A percentile compares a stretch with the other conserved stretches of the same genome.
Conservation (phyloP, 1,140 invertebrate species). For the Grapholita molesta region DNA sequence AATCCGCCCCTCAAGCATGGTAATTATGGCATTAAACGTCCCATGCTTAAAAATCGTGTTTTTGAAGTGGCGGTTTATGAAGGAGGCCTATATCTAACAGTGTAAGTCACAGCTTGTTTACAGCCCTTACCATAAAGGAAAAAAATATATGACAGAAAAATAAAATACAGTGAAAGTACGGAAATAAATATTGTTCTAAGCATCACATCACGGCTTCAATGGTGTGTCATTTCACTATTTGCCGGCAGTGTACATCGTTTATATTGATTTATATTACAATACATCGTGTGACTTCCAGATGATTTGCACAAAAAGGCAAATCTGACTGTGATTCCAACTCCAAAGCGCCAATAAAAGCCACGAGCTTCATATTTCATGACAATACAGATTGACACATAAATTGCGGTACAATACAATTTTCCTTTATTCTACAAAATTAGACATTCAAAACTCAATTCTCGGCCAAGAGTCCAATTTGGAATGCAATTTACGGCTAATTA, state of each 20-base stretch:
- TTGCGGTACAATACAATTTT: slow-evolving; percentile 44
- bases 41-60: no score
- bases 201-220: not conserved
- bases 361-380: slow-evolving; percentile 30
- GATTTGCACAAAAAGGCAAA: not conserved
- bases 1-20: no score
- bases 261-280: not conserved
- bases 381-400: slow-evolving; percentile 56
- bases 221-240: not conserved
- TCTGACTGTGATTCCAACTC: not conserved
- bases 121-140: no score
- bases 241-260: not conserved
- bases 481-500: slow-evolving; percentile 74
- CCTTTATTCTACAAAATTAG: slow-evolving; percentile 66
- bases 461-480: slow-evolving; percentile 61
- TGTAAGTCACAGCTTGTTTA: no score
- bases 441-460: slow-evolving; percentile 68
- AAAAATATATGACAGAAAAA: no score
- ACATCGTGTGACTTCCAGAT: not conserved
- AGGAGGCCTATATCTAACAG: no score
- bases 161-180: no score
- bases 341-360: not conserved
- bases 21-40: no score
- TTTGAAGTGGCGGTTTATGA: no score
- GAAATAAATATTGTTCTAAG: not conserved